These are phyloP conservation scores for Volucella inflata DNA, from an alignment of 2,888 invertebrate species.

Conservation along the genomic window DNA sequence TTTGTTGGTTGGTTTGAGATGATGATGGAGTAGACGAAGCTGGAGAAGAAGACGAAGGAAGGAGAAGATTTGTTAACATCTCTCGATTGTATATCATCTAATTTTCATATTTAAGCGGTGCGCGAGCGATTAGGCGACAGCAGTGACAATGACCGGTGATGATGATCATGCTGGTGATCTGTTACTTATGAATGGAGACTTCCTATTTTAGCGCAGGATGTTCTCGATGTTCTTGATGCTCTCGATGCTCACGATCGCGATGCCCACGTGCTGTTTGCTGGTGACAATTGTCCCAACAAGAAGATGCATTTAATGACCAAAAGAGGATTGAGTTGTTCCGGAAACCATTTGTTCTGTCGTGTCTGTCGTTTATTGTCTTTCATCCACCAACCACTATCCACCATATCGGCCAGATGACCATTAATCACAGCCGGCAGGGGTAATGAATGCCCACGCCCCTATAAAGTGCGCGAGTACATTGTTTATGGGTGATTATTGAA, in stretches of 20 bases:
- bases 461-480: conserved; percentile 25
- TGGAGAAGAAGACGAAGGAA: not conserved
- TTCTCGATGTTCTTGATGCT: too few species aligned
- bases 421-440: not conserved
- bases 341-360: conserved; percentile 43
- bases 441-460: conserved; percentile 50
- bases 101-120: conserved; percentile 66
- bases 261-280: conserved; percentile 63
- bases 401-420: conserved; percentile 23
- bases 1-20: too few species aligned
- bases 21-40: too few species aligned
- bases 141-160: conserved; percentile 28
- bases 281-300: conserved; percentile 68
- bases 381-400: too few species aligned
- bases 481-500: conserved; percentile 41
- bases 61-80: conserved; percentile 71
- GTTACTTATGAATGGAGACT: conserved; percentile 31
- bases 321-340: conserved; percentile 60
- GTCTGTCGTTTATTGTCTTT: not conserved
- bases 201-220: conserved; percentile 65
- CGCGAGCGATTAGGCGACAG: conserved; percentile 64
- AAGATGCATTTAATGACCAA: conserved; percentile 37
- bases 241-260: too few species aligned
- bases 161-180: conserved; percentile 1
- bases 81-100: conserved; percentile 75